Percentiles rank a stretch among this genome's conserved stretches.
Evolutionary conservation across 1,140 invertebrate species (phyloP).

Genomic region (Papilio machaon): DNA sequence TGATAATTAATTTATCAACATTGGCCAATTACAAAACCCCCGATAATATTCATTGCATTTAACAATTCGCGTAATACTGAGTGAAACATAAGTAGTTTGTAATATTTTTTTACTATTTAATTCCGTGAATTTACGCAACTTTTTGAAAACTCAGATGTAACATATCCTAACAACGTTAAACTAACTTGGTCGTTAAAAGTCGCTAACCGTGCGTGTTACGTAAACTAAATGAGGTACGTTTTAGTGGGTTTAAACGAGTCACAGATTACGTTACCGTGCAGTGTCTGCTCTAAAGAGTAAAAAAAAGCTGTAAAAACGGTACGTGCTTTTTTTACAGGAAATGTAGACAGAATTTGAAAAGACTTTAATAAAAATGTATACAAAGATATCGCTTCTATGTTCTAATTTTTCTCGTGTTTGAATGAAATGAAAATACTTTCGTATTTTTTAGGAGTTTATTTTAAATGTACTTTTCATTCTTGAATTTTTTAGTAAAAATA

Average conservation of each 20-base stretch:
- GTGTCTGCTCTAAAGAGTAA: constrained; percentile 15
- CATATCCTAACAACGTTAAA: neutral
- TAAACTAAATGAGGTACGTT: constrained; percentile 22
- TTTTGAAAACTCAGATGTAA: neutral
- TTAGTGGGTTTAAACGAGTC: constrained; percentile 9
- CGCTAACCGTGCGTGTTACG: constrained; percentile 13
- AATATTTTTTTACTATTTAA: too few species aligned
- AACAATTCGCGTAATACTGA: too few species aligned
- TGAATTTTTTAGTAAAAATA: too few species aligned
- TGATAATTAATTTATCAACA: too few species aligned
- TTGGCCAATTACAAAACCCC: too few species aligned
- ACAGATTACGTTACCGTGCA: constrained; percentile 1
- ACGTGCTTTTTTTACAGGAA: constrained; percentile 5
- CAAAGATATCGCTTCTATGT: neutral
- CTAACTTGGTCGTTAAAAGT: constrained; percentile 8
- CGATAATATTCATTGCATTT: too few species aligned
- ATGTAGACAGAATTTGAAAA: constrained; percentile 10
- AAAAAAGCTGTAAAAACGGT: constrained; percentile 16
- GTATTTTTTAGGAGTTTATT: neutral
- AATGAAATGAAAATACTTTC: neutral
- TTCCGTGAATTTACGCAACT: too few species aligned
- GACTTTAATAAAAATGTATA: neutral
- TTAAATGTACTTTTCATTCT: neutral
- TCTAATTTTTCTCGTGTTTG: neutral
- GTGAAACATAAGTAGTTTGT: too few species aligned